Conservation (phyloP, 2,888 invertebrate species). For the Ecliptopera silaceata region DNA sequence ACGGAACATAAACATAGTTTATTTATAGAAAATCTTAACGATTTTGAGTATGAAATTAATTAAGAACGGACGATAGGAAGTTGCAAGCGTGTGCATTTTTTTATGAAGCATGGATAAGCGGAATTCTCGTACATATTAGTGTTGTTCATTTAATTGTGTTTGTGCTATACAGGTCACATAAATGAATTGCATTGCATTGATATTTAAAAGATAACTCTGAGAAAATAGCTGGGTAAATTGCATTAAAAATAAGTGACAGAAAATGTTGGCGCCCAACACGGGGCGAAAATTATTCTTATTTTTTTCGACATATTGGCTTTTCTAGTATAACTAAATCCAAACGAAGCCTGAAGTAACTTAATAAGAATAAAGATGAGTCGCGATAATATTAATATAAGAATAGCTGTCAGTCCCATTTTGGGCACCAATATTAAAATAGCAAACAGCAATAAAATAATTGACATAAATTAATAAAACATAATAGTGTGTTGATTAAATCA, state of each 20-base stretch:
- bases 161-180: no score
- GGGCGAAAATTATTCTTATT: neutral
- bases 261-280: slow-evolving; percentile 39
- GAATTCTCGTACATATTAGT: no score
- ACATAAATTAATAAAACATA: neutral
- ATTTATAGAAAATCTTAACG: no score
- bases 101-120: no score
- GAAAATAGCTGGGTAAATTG: no score
- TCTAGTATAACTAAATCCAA: neutral
- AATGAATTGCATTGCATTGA: neutral
- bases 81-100: no score
- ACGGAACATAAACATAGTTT: no score
- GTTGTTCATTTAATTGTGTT: no score
- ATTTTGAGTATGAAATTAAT: no score
- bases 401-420: slow-evolving; percentile 4
- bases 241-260: neutral
- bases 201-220: neutral
- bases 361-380: neutral
- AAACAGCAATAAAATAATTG: neutral
- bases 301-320: no score
- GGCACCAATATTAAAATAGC: slow-evolving; percentile 14
- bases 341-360: neutral
- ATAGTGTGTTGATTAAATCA: neutral
- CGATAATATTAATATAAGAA: neutral
- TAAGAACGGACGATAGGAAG: no score